A percentile compares a stretch with the other conserved stretches of the same genome.
Evolutionary conservation across 2,113 vertebrate genomes (phyloP).

Genomic region (Scytalopus superciliaris): DNA sequence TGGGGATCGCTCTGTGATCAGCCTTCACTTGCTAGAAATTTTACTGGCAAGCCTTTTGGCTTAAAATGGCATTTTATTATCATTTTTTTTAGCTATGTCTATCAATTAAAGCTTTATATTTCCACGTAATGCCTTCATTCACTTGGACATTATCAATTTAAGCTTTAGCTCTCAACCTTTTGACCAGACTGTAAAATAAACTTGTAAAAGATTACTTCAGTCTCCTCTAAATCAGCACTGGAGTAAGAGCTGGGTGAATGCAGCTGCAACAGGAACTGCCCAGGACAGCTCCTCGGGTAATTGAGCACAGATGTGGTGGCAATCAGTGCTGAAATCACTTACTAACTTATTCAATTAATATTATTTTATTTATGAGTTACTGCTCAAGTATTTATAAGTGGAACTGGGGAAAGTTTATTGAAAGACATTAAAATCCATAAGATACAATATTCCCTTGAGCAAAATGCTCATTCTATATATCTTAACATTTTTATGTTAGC

Average conservation of each 20-base stretch:
- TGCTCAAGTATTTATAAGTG: neutral
- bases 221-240: neutral
- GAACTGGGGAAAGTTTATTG: neutral
- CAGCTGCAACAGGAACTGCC: neutral
- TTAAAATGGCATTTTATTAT: neutral
- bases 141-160: neutral
- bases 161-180: slow-evolving; percentile 24
- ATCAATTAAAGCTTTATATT: neutral
- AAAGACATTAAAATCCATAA: neutral
- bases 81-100: neutral
- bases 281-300: neutral
- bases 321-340: neutral
- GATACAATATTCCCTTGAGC: neutral
- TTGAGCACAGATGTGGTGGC: neutral
- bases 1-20: neutral
- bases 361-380: neutral
- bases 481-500: neutral
- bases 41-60: neutral
- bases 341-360: neutral
- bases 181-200: slow-evolving; percentile 19
- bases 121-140: neutral
- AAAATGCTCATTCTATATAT: neutral
- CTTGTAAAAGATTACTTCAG: slow-evolving; percentile 1
- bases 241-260: neutral
- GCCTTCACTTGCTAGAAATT: neutral